These are phyloP conservation scores for Myopa testacea DNA, from an alignment of 2,888 invertebrate species.

Conservation along the genomic window DNA sequence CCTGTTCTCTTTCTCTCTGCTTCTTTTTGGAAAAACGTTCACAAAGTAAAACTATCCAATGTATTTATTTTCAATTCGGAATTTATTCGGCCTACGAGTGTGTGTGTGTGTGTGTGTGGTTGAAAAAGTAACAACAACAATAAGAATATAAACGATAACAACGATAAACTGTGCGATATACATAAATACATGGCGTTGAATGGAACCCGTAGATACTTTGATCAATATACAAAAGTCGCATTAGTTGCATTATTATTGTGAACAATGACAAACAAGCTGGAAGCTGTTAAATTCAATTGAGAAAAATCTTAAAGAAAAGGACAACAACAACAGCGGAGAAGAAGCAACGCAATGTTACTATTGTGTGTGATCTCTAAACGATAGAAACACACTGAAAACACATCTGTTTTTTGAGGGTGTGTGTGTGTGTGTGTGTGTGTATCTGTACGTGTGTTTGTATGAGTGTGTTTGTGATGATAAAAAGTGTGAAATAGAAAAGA, in stretches of 20 bases:
- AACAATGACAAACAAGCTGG: constrained; percentile 13
- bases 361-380: background rate
- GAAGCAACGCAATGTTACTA: background rate
- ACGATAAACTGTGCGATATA: constrained; percentile 13
- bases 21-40: too few species aligned
- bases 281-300: constrained; percentile 31
- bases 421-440: background rate
- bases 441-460: too few species aligned
- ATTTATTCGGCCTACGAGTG: background rate
- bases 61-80: too few species aligned
- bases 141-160: background rate
- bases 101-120: background rate
- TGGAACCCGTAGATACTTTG: constrained; percentile 7
- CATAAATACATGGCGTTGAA: constrained; percentile 2
- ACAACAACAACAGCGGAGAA: constrained; percentile 12
- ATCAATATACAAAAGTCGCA: constrained; percentile 37
- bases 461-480: background rate
- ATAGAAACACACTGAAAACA: background rate
- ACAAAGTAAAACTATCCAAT: too few species aligned
- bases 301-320: constrained; percentile 19
- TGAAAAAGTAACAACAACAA: background rate
- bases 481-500: constrained; percentile 2
- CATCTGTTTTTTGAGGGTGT: too few species aligned
- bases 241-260: constrained; percentile 27
- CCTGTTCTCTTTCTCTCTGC: too few species aligned